Percentiles rank a stretch among this genome's conserved stretches.
Conservation (phyloP, 2,888 invertebrate species). For the Trissolcus japonicus region DNA sequence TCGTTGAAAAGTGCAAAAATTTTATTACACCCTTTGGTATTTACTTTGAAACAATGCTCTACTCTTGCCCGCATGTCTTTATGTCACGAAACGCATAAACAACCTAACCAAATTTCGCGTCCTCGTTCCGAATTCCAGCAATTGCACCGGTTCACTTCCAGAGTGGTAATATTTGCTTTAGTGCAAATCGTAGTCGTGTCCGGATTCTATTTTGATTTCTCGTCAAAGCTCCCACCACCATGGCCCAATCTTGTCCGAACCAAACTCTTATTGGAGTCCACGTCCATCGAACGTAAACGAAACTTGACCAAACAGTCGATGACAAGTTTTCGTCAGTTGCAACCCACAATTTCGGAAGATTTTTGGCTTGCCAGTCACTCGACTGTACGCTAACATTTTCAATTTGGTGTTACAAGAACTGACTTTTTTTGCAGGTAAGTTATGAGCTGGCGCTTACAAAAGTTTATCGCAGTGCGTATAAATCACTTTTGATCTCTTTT, state of each 20-base stretch:
- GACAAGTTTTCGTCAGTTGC: slow-evolving; percentile 47
- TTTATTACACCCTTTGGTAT: slow-evolving; percentile 16
- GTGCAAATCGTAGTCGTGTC: slow-evolving; percentile 53
- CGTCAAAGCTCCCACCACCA: slow-evolving; percentile 72
- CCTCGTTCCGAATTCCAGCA: slow-evolving; percentile 53
- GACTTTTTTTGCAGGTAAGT: slow-evolving; percentile 45
- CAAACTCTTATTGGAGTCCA: slow-evolving; percentile 69
- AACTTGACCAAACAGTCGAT: slow-evolving; percentile 60
- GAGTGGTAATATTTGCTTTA: slow-evolving; percentile 41
- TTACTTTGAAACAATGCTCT: slow-evolving; percentile 37
- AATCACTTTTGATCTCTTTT: background rate
- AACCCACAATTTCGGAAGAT: slow-evolving; percentile 17
- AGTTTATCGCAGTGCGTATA: background rate
- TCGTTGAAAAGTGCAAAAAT: slow-evolving; percentile 2
- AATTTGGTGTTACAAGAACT: background rate
- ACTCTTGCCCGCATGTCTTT: slow-evolving; percentile 20
- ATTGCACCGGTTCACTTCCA: slow-evolving; percentile 38
- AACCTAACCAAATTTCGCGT: slow-evolving; percentile 39
- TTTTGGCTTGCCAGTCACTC: background rate
- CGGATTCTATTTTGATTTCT: slow-evolving; percentile 70
- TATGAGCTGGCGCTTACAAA: slow-evolving; percentile 8
- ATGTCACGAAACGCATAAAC: slow-evolving; percentile 36
- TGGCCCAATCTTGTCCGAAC: slow-evolving; percentile 60
- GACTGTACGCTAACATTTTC: background rate
- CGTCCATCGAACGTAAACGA: slow-evolving; percentile 69